Evolutionary conservation across 2,797 vertebrate genomes (phyloP), one percentile per base, ranked within the genome.

Genomic region (Microtus agrestis): DNA sequence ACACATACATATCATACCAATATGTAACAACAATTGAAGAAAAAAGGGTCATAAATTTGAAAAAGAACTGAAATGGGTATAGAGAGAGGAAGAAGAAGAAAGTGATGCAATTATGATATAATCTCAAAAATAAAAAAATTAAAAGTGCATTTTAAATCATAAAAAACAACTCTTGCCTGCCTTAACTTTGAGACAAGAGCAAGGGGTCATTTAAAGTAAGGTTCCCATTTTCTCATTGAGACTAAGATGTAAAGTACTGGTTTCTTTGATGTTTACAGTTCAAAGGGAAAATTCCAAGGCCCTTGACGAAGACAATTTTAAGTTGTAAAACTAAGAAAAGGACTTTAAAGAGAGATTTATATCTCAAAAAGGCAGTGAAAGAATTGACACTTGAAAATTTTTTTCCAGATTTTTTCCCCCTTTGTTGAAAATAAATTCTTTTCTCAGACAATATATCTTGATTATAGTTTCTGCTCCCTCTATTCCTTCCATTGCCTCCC

Each of bases 161-260:
- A 96, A 96, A 96, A 97, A 98, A 37, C 92, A 98, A 97, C 37
- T 1, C 82, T 77, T 71, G 88, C 31, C 15, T 84, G 40, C 37
- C 63, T 82, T 63, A 61, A 46, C 80, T 96, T 97, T 96, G 94
- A 93, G 92, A 23, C 79, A 95, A 84, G 65, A 14, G 87, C 89
- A 94, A 89, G n/a, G 74, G 23, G 7, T 3, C 11, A 5, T 54
- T 14, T 21, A 12, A 81, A n/a, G 13, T 81, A 82, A 73, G 13
- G 4, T 31, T 74, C 23, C 54, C 82, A 61, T 48, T 40, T 25
- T 23, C 29, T 15, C 27, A 15, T 31, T 31, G 59, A 43, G 25
- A 63, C 9, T 65, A 29, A 84, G 37, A 46, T 46, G 40, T 48
- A 46, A 34, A 29, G 10, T 17, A 9, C 6, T 84, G 7, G 12